Conservation (phyloP, 2,888 invertebrate species). For the Philonicus albiceps region DNA sequence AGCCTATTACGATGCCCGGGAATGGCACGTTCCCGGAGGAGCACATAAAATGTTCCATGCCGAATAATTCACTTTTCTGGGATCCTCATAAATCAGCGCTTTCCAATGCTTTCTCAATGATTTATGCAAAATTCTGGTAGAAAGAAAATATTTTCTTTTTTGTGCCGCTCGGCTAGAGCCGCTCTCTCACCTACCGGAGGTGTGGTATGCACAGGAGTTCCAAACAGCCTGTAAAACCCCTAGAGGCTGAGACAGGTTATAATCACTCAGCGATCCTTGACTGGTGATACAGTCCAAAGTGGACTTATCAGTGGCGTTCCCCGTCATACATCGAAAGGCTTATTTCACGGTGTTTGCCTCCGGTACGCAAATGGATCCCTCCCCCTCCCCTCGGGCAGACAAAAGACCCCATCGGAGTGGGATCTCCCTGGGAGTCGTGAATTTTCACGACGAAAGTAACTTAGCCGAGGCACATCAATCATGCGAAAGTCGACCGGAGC, state of each 20-base stretch:
- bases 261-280: conserved; percentile 6
- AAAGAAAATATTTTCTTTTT: background rate
- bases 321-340: background rate
- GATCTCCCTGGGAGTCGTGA: background rate
- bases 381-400: no score
- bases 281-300: background rate
- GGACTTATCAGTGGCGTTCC: background rate
- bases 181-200: background rate
- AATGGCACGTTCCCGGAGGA: background rate
- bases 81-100: background rate
- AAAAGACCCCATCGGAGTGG: background rate
- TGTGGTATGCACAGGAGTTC: background rate
- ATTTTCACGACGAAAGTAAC: conserved; percentile 20
- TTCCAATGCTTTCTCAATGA: background rate
- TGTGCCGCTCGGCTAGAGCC: background rate
- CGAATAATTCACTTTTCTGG: background rate
- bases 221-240: background rate
- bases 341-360: conserved; percentile 14
- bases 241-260: background rate
- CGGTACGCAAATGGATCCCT: background rate
- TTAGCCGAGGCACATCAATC: conserved; percentile 17
- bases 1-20: background rate
- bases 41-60: background rate
- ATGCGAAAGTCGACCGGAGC: conserved; percentile 28
- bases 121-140: background rate